These are phyloP conservation scores for Leistus spinibarbis DNA, from an alignment of 2,888 invertebrate genomes.

Conservation along the genomic window DNA sequence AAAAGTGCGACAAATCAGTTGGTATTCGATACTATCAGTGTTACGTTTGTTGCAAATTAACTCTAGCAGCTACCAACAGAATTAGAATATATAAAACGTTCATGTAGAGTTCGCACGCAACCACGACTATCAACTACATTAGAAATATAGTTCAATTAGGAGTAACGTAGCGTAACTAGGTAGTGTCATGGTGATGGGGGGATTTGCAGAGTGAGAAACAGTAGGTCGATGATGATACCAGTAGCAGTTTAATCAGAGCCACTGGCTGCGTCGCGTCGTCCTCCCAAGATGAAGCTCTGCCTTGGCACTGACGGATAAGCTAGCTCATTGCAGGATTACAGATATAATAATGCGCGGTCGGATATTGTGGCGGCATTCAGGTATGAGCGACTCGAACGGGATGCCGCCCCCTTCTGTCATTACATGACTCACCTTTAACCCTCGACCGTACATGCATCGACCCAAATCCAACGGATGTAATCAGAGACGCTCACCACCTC, in stretches of 20 bases:
- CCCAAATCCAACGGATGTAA: conserved; percentile 22
- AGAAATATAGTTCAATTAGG: conserved; percentile 9
- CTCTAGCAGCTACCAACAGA: background rate
- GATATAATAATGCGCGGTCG: conserved; percentile 23
- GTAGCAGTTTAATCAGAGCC: background rate
- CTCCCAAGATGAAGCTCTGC: conserved; percentile 6
- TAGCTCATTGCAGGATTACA: conserved; percentile 13
- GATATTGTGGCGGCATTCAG: conserved; percentile 8
- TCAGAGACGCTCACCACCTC: conserved; percentile 8
- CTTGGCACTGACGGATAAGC: conserved; percentile 2
- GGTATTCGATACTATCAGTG: background rate
- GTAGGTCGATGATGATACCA: background rate
- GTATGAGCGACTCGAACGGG: background rate
- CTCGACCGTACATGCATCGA: background rate
- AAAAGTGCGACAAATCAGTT: background rate
- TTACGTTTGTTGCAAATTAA: background rate
- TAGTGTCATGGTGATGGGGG: background rate
- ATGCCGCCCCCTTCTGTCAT: background rate
- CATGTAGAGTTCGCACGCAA: background rate
- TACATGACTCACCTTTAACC: conserved; percentile 6
- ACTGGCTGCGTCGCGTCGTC: background rate
- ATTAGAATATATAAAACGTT: background rate
- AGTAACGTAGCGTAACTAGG: background rate
- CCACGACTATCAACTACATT: background rate
- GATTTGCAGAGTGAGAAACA: background rate